Conservation (phyloP, 1,140 invertebrate species). For the Pomacea maculata region DNA sequence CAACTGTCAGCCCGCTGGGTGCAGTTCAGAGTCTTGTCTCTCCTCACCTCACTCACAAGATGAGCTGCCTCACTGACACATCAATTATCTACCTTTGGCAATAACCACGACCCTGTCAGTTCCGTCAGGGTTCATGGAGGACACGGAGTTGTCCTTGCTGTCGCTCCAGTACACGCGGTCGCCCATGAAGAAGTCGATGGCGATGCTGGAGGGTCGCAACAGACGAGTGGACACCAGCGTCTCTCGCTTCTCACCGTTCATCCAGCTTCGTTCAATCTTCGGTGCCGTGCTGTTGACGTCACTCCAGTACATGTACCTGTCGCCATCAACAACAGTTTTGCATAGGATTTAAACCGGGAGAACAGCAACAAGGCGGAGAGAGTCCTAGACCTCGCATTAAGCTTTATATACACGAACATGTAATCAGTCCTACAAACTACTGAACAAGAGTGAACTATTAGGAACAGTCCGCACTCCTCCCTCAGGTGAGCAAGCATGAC, state of each 20-base stretch:
- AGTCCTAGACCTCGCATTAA: no score
- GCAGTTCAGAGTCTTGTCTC: background rate
- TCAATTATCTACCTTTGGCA: conserved; percentile 45
- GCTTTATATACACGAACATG: no score
- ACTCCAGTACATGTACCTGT: conserved; percentile 88
- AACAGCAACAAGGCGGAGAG: background rate
- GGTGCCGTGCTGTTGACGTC: conserved; percentile 81
- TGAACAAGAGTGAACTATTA: no score
- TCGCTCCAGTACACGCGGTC: conserved; percentile 95
- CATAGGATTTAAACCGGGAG: background rate
- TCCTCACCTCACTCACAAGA: background rate
- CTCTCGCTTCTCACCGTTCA: conserved; percentile 90
- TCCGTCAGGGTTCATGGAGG: conserved; percentile 86
- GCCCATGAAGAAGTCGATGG: conserved; percentile 87
- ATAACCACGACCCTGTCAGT: conserved; percentile 78
- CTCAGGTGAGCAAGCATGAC: background rate
- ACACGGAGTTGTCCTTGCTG: conserved; percentile 91
- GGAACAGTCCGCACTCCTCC: no score
- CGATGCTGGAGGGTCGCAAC: conserved; percentile 84
- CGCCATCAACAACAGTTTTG: conserved; percentile 18
- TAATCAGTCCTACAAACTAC: no score
- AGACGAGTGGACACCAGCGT: conserved; percentile 82
- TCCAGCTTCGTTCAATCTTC: conserved; percentile 80
- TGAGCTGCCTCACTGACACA: background rate
- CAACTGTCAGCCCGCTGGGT: background rate